A percentile compares a stretch with the other conserved stretches of the same genome.
Conservation (phyloP, 2,113 vertebrate species). For the Okapia johnstoni region DNA sequence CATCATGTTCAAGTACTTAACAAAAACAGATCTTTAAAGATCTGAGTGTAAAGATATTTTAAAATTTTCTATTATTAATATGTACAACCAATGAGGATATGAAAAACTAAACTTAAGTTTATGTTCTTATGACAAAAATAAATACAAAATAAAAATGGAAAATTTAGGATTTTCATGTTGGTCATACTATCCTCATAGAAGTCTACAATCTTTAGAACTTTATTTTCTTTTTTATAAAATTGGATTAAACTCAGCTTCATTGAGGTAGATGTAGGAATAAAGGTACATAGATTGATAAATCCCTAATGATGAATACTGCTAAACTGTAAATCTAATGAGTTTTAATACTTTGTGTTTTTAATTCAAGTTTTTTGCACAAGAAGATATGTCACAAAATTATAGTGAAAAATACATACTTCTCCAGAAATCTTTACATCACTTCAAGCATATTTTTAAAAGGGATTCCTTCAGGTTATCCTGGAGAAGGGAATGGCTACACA, state of each 20-base stretch:
- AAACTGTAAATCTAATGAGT: background rate
- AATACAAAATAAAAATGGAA: background rate
- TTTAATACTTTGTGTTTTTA: slow-evolving; percentile 4
- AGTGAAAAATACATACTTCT: background rate
- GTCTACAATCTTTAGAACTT: background rate
- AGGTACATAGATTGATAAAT: background rate
- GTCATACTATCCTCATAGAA: background rate
- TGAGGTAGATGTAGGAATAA: background rate
- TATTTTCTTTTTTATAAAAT: background rate
- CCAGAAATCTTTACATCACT: background rate
- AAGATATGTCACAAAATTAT: background rate
- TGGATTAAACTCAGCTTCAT: background rate
- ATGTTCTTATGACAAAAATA: background rate
- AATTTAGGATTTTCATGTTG: background rate
- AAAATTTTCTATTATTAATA: background rate
- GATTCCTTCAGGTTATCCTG: background rate
- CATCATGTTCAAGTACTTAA: background rate
- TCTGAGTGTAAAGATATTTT: background rate
- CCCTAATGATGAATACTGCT: background rate
- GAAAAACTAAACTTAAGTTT: background rate
- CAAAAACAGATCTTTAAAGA: slow-evolving; percentile 4
- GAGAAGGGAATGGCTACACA: background rate
- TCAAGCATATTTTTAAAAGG: background rate
- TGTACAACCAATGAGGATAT: background rate
- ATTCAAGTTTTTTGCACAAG: background rate